These are phyloP conservation scores for Enteromius treurensis DNA, from an alignment of 2,797 vertebrate genomes.

Conservation along the genomic window DNA sequence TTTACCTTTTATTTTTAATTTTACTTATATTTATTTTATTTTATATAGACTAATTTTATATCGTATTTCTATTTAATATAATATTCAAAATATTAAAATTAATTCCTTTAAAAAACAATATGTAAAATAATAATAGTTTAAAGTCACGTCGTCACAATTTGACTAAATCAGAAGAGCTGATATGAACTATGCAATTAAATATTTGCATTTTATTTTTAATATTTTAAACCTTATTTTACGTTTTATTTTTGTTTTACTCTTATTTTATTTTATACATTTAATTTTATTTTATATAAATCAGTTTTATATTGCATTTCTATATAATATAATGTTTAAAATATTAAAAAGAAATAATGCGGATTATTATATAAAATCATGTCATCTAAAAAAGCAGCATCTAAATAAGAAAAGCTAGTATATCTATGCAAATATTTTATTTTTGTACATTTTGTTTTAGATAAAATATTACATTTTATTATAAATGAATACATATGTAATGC, in stretches of 20 bases:
- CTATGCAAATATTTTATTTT: not conserved
- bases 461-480: not conserved
- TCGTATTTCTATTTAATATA: too few species aligned
- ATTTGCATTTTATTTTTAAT: not conserved
- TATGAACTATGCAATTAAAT: not conserved
- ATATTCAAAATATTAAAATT: too few species aligned
- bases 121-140: too few species aligned
- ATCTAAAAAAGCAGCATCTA: too few species aligned
- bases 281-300: not conserved
- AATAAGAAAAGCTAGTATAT: not conserved
- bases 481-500: not conserved
- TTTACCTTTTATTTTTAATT: too few species aligned
- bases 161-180: not conserved
- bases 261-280: not conserved
- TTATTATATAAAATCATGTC: not conserved
- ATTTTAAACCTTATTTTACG: not conserved
- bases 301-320: not conserved
- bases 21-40: too few species aligned
- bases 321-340: not conserved
- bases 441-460: not conserved
- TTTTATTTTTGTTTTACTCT: not conserved
- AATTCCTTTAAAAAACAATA: too few species aligned
- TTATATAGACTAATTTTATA: too few species aligned
- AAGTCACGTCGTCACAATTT: too few species aligned
- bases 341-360: not conserved